Conservation (phyloP, 2,888 invertebrate species). For the Athetis lepigone region DNA sequence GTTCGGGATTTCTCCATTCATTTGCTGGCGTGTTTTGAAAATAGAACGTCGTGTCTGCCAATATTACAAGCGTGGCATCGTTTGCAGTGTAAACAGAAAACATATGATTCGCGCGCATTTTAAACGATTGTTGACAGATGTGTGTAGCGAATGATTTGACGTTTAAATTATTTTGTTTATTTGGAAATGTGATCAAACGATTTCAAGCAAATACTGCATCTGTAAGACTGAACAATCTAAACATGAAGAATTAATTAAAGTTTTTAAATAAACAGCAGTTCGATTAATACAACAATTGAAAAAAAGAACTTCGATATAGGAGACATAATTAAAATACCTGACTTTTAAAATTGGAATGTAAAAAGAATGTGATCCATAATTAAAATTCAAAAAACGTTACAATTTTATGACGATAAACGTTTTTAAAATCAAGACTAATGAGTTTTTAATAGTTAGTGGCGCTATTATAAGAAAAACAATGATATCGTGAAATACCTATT, state of each 20-base stretch:
- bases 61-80: slow-evolving; percentile 57
- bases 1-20: slow-evolving; percentile 53
- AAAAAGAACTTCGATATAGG: neutral
- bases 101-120: slow-evolving; percentile 65
- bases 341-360: slow-evolving; percentile 8
- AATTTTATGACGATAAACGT: slow-evolving; percentile 21
- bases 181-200: neutral
- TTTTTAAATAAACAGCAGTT: neutral
- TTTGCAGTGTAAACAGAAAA: slow-evolving; percentile 71
- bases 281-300: neutral
- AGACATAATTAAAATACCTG: neutral
- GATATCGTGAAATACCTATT: slow-evolving; percentile 12
- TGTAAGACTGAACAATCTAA: neutral
- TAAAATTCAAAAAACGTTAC: slow-evolving; percentile 8
- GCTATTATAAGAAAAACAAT: slow-evolving; percentile 16
- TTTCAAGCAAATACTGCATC: neutral
- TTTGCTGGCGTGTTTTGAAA: slow-evolving; percentile 69
- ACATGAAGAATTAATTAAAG: neutral
- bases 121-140: slow-evolving; percentile 22
- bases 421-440: slow-evolving; percentile 48
- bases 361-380: slow-evolving; percentile 7
- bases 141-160: slow-evolving; percentile 1
- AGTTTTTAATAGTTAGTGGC: slow-evolving; percentile 48
- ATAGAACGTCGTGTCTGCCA: slow-evolving; percentile 73
- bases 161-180: slow-evolving; percentile 3